Base-by-base conservation (phyloP, 2,113 vertebrate genomes). In the Corapipo altera region DNA sequence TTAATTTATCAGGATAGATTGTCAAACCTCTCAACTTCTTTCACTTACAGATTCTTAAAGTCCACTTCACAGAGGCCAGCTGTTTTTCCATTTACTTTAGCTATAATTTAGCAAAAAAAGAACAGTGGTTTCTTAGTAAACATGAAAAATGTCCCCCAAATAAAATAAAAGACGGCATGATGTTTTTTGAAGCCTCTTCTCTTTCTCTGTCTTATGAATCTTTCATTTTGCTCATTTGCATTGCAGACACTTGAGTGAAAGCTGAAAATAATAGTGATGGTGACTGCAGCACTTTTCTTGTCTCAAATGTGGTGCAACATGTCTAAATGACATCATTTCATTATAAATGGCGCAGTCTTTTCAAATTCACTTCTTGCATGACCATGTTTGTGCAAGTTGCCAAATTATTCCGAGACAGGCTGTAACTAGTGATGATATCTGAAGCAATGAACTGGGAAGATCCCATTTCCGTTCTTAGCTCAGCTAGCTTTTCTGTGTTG, bases 201-300 rank as follows among this genome's bases (percentile, higher is more conserved):
- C 83, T 89, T 77, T 55, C 82, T 84, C 88, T 80, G 58, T 80
- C 96, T 97, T 95, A 97, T 95, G 91, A 96, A 97, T 97, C 85
- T 96, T 96, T 96, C 92, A 97, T 97, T 96, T 86, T 85, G 55
- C 79, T 96, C 91, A 96, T 96, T 93, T 94, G 89, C 91, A 96
- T 95, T 11, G 44, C 74, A 96, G 89, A 96, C 88, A 91, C 15
- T 94, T 94, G 91, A 95, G 75, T 77, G 82, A 94, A 95, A 93
- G 88, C 90, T 72, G 88, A 94, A 95, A 96, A 97, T 96, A 94
- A 96, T 88, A 88, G 61, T 74, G 94, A 86, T 67, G 91, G 89
- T 88, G 91, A 93, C 89, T 88, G 85, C 89, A 97, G 94, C 91
- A 91, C 73, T 97, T 95, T 95, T 90, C 93, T 71, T 86, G 88